Conservation (phyloP, 2,797 vertebrate genomes). For the Falco biarmicus region DNA sequence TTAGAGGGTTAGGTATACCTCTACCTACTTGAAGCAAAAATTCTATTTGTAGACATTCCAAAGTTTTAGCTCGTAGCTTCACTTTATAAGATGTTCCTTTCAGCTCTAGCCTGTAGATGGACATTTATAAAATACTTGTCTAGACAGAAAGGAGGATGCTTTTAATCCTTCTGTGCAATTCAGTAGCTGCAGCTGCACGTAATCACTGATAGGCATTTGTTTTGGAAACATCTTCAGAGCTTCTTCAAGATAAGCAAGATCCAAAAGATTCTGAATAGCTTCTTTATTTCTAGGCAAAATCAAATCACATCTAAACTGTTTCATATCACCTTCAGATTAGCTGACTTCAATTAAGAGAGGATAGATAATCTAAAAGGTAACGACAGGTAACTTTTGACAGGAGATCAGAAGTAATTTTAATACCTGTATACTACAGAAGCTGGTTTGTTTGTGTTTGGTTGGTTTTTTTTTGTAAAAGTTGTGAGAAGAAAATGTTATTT, state of each 20-base stretch:
- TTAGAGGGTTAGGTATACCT: background rate
- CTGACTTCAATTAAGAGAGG: background rate
- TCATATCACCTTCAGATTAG: background rate
- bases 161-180: background rate
- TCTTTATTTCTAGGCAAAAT: constrained; percentile 8
- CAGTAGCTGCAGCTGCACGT: background rate
- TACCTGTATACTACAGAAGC: background rate
- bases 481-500: background rate
- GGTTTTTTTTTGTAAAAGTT: background rate
- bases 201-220: background rate
- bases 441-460: too few relatives aligned
- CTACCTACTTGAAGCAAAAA: background rate
- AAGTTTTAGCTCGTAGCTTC: background rate
- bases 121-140: background rate
- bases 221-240: constrained; percentile 1
- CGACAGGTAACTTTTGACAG: background rate
- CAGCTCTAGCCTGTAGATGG: background rate
- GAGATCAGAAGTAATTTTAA: background rate
- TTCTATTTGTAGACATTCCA: background rate
- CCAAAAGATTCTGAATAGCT: background rate
- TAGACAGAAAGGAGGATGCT: background rate
- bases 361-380: background rate
- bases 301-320: background rate
- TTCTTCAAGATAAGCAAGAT: background rate
- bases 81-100: background rate